Evolutionary conservation across 2,888 invertebrate species (phyloP).

Genomic region (Zootermopsis nevadensis): DNA sequence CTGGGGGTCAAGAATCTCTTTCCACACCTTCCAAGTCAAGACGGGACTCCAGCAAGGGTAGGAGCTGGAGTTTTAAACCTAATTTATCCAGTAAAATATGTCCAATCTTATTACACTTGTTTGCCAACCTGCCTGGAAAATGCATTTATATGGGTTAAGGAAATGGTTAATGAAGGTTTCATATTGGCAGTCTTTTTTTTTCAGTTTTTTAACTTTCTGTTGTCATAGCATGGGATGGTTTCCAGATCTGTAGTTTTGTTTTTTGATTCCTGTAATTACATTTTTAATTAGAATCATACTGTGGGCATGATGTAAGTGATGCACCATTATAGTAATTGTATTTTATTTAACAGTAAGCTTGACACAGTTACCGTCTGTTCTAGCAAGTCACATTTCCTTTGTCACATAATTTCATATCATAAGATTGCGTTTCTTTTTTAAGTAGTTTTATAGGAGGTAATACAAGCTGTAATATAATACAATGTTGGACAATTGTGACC

Average conservation of each 20-base stretch:
- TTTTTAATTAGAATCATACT: background rate
- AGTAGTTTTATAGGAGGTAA: too few relatives aligned
- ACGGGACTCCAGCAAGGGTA: slow-evolving; percentile 22
- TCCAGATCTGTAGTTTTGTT: background rate
- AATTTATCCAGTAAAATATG: slow-evolving; percentile 16
- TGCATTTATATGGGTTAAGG: background rate
- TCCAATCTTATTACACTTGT: background rate
- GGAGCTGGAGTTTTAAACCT: slow-evolving; percentile 23
- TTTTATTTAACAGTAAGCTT: too few relatives aligned
- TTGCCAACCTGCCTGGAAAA: background rate
- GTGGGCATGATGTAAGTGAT: background rate
- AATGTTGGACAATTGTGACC: too few relatives aligned
- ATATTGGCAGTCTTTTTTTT: background rate
- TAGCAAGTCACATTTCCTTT: too few relatives aligned
- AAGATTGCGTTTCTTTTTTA: too few relatives aligned
- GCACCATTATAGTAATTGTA: background rate
- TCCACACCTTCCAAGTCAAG: background rate
- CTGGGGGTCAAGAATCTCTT: slow-evolving; percentile 5
- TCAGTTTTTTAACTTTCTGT: background rate
- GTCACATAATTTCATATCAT: too few relatives aligned
- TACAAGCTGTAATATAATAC: too few relatives aligned
- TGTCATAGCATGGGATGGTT: background rate
- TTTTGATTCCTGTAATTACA: background rate
- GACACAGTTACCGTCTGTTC: too few relatives aligned
- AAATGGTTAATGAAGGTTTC: background rate